Evolutionary conservation across 2,888 invertebrate species (phyloP).

Genomic region (Parnassius smintheus): DNA sequence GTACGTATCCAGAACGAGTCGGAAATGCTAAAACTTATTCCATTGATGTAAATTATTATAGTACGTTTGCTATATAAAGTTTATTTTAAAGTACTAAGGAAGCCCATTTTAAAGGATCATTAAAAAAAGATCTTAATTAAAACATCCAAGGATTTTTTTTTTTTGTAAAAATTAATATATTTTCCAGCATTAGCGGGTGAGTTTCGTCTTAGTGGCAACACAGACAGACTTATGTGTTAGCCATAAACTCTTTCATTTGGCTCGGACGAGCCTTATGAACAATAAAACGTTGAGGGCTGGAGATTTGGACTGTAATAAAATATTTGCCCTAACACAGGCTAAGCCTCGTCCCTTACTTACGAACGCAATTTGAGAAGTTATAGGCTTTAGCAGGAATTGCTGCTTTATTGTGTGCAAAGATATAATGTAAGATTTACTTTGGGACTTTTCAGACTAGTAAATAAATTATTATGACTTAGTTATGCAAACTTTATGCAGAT

Average conservation of each 20-base stretch:
- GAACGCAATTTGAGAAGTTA: constrained; percentile 79
- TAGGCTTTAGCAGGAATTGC: constrained; percentile 47
- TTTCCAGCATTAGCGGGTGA: constrained; percentile 44
- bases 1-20: too few relatives aligned
- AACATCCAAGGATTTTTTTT: background rate
- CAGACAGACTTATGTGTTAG: constrained; percentile 71
- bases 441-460: too few relatives aligned
- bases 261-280: constrained; percentile 81
- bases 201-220: constrained; percentile 61
- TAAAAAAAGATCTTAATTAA: too few relatives aligned
- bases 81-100: too few relatives aligned
- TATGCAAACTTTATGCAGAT: too few relatives aligned
- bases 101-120: too few relatives aligned
- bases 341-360: constrained; percentile 78
- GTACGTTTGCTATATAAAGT: too few relatives aligned
- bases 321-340: constrained; percentile 80
- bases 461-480: too few relatives aligned
- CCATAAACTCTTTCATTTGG: constrained; percentile 82
- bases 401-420: constrained; percentile 24
- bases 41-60: too few relatives aligned
- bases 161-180: constrained; percentile 23
- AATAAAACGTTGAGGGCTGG: constrained; percentile 80
- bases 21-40: too few relatives aligned
- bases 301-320: constrained; percentile 81
- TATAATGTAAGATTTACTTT: background rate